phyloP scores from a whole-genome alignment of 2,113 vertebrate species.

The Stigmatopora nigra region DNA sequence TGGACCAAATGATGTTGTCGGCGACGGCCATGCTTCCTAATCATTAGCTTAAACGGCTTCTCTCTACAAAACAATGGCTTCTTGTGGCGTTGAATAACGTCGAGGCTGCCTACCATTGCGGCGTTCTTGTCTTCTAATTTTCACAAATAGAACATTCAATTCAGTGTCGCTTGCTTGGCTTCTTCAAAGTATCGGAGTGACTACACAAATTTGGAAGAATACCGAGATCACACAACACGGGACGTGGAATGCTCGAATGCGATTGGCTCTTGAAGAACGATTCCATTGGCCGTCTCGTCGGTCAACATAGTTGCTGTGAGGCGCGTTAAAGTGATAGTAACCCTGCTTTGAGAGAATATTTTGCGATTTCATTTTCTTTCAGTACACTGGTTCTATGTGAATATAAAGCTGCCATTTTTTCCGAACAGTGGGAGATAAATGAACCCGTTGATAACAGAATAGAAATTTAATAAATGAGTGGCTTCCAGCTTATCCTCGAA shows the following conservation, averaged over 20 bases:
- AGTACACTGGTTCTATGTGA: too few species aligned
- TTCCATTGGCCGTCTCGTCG: conserved; percentile 10
- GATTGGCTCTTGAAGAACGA: conserved; percentile 28
- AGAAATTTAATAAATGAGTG: too few species aligned
- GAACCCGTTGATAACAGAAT: too few species aligned
- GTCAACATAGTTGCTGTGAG: conserved; percentile 45
- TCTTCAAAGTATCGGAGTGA: conserved; percentile 47
- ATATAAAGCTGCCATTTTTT: too few species aligned
- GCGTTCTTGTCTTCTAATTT: conserved; percentile 1
- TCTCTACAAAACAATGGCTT: not conserved
- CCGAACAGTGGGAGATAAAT: too few species aligned
- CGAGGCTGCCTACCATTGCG: conserved; percentile 51
- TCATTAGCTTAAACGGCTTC: conserved; percentile 27
- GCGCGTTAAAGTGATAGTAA: conserved; percentile 42
- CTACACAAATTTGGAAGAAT: conserved; percentile 66
- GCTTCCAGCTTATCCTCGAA: too few species aligned
- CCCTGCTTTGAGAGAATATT: too few species aligned
- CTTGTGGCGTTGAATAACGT: not conserved
- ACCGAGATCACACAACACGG: conserved; percentile 3
- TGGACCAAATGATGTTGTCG: not conserved
- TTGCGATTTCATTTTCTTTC: too few species aligned
- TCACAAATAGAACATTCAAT: not conserved
- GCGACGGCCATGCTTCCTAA: conserved; percentile 1
- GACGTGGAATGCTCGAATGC: not conserved
- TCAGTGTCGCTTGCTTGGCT: not conserved